Evolutionary conservation across 2,888 invertebrate species (phyloP).

Genomic region (Mythimna impura): DNA sequence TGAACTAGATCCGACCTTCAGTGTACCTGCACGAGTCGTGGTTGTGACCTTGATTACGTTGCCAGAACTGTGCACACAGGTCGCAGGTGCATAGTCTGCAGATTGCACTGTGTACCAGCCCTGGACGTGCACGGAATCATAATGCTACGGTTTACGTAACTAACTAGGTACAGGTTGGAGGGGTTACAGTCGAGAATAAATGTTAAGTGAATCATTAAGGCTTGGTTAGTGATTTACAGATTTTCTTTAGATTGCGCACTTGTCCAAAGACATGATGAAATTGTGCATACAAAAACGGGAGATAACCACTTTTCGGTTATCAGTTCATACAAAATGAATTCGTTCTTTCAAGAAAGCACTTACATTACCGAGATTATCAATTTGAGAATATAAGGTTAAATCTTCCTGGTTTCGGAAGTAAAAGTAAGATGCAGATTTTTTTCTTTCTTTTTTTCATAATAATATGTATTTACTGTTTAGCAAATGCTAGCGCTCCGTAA

Average conservation of each 20-base stretch:
- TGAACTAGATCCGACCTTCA: conserved; percentile 5
- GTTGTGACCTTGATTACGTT: conserved; percentile 39
- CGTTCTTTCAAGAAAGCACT: not conserved
- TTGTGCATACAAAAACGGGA: not conserved
- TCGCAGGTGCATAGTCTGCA: conserved; percentile 14
- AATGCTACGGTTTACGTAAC: conserved; percentile 6
- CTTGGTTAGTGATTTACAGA: not conserved
- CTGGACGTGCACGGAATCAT: conserved; percentile 17
- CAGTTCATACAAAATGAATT: not conserved
- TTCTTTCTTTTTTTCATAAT: no score
- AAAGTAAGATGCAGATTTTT: not conserved
- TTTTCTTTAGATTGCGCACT: not conserved
- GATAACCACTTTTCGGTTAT: not conserved
- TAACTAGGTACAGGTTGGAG: not conserved
- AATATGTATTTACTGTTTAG: no score
- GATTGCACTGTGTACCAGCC: not conserved
- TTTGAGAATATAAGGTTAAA: not conserved
- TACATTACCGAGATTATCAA: not conserved
- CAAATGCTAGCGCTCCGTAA: not conserved
- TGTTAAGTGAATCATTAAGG: not conserved
- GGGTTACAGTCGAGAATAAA: not conserved
- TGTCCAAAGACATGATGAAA: not conserved
- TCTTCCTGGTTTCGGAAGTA: not conserved
- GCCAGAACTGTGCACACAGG: conserved; percentile 4
- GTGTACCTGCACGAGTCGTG: conserved; percentile 4